Base-by-base conservation (phyloP, 2,888 invertebrate species). In the Epistrophe eligans region DNA sequence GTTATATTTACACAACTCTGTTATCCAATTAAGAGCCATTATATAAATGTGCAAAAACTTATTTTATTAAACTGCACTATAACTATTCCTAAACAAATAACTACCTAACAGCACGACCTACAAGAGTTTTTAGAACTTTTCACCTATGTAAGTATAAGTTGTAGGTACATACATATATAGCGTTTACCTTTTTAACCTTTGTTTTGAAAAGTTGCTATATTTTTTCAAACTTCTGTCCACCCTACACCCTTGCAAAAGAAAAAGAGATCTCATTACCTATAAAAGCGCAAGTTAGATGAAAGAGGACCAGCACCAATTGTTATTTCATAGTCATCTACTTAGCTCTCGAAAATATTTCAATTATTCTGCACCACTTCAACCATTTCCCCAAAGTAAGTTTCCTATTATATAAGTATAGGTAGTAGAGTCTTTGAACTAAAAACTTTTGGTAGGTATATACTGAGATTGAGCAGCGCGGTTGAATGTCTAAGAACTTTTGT, bases 261-360 rank as follows among this genome's bases (percentile, higher is more conserved):
- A 32, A 45, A 19, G 32, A 64, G 7, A 32, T 0, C 11, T 1
- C 1, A 48, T 32, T 48, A 48, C 55, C 15, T 17, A 35, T 19
- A 67, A 35, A 35, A 19, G 1, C 13, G 24, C 24, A 50, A 35
- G 19, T 50, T 8, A 17, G 19, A 35, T 7, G 35, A 67, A 50
- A 50, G 13, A 38, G 38, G 67, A 48, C 50, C 50, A 67, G 43
- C 50, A 52, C 45, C 45, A 38, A 76, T 57, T 45, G 43, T 57
- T 58, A 55, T 62, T 58, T 32, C 43, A 48, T 58, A 73, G 72
- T 66, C 67, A 67, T 67, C 66, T 70, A 52, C 60, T 79, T 79
- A 80, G 52, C 50, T 60, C 40, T 43, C 48, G 60, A 80, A 73
- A 73, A 80, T 74, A 60, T 80, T 80, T 80, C 74, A 73, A 80